Conservation (phyloP, 1,140 invertebrate species). For the Caenorhabditis tropicalis region DNA sequence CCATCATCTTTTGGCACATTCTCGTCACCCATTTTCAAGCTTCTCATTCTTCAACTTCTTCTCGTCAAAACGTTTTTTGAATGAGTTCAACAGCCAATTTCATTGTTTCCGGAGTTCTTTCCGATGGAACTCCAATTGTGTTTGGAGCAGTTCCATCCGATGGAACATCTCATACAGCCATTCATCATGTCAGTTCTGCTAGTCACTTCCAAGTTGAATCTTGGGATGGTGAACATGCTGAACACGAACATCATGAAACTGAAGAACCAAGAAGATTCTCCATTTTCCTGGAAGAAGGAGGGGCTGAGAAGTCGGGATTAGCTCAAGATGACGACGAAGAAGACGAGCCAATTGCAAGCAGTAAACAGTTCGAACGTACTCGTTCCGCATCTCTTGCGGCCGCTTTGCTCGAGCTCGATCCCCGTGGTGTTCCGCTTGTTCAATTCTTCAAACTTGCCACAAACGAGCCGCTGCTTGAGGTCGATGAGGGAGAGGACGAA, state of each 20-base stretch:
- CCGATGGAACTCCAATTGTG: slow-evolving; percentile 53
- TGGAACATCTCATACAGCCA: slow-evolving; percentile 7
- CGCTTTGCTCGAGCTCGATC: slow-evolving; percentile 51
- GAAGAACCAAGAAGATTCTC: slow-evolving; percentile 35
- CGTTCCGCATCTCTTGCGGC: slow-evolving; percentile 56
- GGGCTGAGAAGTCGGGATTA: background rate
- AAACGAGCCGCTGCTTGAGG: slow-evolving; percentile 42
- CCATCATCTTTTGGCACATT: slow-evolving; percentile 11
- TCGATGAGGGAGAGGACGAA: slow-evolving; percentile 51
- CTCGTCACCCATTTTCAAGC: slow-evolving; percentile 12
- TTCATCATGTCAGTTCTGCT: slow-evolving; percentile 50
- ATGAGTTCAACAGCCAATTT: slow-evolving; percentile 19
- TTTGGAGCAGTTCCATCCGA: slow-evolving; percentile 43
- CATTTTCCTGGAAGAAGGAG: slow-evolving; percentile 28
- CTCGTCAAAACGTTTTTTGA: background rate
- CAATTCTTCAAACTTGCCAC: slow-evolving; percentile 48
- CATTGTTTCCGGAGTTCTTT: slow-evolving; percentile 53
- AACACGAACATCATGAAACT: slow-evolving; percentile 37
- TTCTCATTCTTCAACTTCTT: background rate
- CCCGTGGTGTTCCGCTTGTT: slow-evolving; percentile 49
- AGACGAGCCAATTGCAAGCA: slow-evolving; percentile 51
- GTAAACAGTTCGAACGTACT: slow-evolving; percentile 55
- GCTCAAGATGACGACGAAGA: slow-evolving; percentile 25
- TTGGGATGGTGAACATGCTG: slow-evolving; percentile 59
- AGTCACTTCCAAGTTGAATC: slow-evolving; percentile 58